phyloP scores from a whole-genome alignment of 2,797 vertebrate species.

The Sebastes iracundus region DNA sequence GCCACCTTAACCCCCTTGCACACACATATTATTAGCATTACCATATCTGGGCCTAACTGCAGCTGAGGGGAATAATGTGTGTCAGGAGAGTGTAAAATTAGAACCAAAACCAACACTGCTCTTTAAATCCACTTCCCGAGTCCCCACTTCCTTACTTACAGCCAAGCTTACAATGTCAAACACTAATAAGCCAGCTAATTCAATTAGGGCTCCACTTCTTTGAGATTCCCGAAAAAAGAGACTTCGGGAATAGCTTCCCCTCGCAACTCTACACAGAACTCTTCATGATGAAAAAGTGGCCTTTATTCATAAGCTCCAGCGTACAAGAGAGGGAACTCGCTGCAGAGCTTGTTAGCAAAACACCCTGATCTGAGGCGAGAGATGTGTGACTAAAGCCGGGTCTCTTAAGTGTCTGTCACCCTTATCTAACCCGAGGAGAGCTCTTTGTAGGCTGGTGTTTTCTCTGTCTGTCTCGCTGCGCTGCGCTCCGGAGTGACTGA shows the following conservation, averaged over 20 bases:
- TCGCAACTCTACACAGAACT: conserved; percentile 63
- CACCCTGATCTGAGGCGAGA: conserved; percentile 74
- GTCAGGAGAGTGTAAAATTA: conserved; percentile 78
- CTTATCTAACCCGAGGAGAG: conserved; percentile 74
- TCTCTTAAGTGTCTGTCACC: conserved; percentile 82
- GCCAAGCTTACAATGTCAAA: conserved; percentile 68
- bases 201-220: conserved; percentile 72
- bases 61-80: conserved; percentile 74
- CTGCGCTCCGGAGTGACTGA: conserved; percentile 50
- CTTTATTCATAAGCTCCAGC: conserved; percentile 63
- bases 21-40: conserved; percentile 71
- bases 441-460: conserved; percentile 74
- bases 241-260: conserved; percentile 63
- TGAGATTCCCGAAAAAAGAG: conserved; percentile 61
- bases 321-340: conserved; percentile 54
- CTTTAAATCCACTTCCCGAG: conserved; percentile 69
- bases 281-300: conserved; percentile 69
- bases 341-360: conserved; percentile 82
- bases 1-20: conserved; percentile 60
- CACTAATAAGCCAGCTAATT: conserved; percentile 80
- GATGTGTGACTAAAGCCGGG: conserved; percentile 76
- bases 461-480: conserved; percentile 40
- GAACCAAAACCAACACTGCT: conserved; percentile 73
- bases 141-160: conserved; percentile 67
- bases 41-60: conserved; percentile 70